Evolutionary conservation across 2,113 vertebrate genomes (phyloP).

Genomic region (Anser cygnoides): DNA sequence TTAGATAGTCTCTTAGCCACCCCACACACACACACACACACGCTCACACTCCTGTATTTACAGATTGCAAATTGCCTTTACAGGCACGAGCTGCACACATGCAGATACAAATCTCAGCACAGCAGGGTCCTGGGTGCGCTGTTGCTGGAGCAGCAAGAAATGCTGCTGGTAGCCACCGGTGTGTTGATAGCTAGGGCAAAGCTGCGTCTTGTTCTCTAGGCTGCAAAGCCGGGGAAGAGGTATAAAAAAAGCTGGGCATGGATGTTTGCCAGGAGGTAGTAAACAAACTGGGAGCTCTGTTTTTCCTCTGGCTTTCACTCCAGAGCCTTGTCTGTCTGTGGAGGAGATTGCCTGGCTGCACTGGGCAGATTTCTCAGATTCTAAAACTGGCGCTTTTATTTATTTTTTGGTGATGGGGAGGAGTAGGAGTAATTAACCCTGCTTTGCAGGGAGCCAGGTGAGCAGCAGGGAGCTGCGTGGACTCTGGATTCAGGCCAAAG

Average conservation of each 20-base stretch:
- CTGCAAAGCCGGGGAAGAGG: not conserved
- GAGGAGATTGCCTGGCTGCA: not conserved
- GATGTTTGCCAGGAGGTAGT: conserved; percentile 60
- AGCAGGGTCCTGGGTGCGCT: not conserved
- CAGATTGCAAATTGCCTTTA: not conserved
- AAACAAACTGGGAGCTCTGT: conserved; percentile 62
- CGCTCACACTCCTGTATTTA: fast-evolving
- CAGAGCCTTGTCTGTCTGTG: not conserved
- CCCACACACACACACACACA: too few species aligned
- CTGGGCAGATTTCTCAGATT: not conserved
- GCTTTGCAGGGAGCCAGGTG: not conserved
- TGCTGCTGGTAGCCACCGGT: not conserved
- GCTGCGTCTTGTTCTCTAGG: not conserved
- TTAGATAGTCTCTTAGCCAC: not conserved
- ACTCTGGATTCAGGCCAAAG: not conserved
- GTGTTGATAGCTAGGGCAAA: not conserved
- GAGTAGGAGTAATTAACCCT: not conserved
- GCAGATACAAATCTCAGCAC: not conserved
- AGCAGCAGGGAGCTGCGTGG: not conserved
- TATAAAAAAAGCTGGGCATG: conserved; percentile 24
- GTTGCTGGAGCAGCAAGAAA: not conserved
- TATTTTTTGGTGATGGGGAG: not conserved
- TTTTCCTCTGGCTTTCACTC: conserved; percentile 38
- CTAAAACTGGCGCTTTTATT: not conserved
- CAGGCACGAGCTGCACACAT: not conserved